phyloP scores from a whole-genome alignment of 2,888 invertebrate species.

The Aphodius granarius region DNA sequence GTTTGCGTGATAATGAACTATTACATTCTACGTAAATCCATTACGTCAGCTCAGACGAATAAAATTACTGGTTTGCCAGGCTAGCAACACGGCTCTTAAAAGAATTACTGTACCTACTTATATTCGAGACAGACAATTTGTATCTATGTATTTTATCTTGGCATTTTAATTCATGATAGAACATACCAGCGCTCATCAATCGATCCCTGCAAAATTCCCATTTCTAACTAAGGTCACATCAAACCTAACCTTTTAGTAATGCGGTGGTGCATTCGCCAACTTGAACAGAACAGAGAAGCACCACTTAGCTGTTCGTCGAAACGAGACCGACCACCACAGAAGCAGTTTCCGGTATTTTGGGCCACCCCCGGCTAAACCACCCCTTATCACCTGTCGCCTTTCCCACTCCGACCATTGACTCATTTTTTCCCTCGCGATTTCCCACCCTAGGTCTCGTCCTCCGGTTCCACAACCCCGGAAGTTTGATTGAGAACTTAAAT shows the following conservation, averaged over 20 bases:
- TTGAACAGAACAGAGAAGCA: neutral
- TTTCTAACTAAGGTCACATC: neutral
- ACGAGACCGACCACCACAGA: neutral
- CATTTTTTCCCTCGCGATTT: constrained; percentile 12
- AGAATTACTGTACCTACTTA: neutral
- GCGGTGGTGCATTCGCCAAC: neutral
- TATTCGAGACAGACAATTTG: neutral
- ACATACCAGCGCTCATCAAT: too few species aligned
- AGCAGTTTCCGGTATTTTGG: constrained; percentile 12
- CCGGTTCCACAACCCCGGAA: neutral
- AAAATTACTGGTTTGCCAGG: neutral
- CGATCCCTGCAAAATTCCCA: too few species aligned
- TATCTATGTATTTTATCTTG: neutral
- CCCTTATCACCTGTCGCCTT: constrained; percentile 5
- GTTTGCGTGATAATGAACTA: neutral
- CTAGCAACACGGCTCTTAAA: neutral
- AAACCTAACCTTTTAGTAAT: neutral
- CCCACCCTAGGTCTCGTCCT: neutral
- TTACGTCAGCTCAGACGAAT: neutral
- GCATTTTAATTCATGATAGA: too few species aligned
- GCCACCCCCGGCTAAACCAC: neutral
- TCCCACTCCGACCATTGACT: constrained; percentile 13
- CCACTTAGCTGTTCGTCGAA: neutral
- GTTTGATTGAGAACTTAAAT: neutral
- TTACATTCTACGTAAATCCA: neutral